Evolutionary conservation across 2,888 invertebrate species (phyloP), one percentile per base, ranked within the genome.

Genomic region (Apodemia hepburni): DNA sequence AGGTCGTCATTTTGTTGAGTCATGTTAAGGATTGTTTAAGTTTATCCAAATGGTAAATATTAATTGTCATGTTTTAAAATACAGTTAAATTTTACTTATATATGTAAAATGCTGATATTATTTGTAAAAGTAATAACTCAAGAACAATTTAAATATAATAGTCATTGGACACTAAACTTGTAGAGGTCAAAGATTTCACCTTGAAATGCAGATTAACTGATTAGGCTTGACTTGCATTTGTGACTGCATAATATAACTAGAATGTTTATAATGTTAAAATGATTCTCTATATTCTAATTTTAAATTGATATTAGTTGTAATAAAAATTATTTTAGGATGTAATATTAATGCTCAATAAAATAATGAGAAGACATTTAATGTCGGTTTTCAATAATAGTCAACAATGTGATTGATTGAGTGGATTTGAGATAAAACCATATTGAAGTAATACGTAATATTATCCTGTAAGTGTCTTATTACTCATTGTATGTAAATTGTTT

Each of bases 141-240:
- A 64, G 62, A 61, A 38, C 66, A 59, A 63, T 59, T 17, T 61
- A 66, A 65, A 58, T 67, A 49, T 60, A 42, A 42, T 61, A 45
- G 35, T 67, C 65, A 60, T 65, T 66, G 66, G 69, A 69, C 72
- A 70, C 69, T 75, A 67, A 75, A 78, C 77, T 74, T 71, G 68
- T 71, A 78, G 74, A 78, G 81, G 80, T 81, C 80, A 81, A 67
- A 68, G 66, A 66, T 72, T 66, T 78, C 71, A 79, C 79, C 76
- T 80, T 77, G 71, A 69, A 71, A 66, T 71, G 66, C 61, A 67
- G 61, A 67, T 68, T 66, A 61, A 63, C 63, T 65, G 38, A 42
- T 42, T 42, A 42, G 15, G 42, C 69, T 62, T 61, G 47, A 68
- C 54, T 54, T 54, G 27, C 54, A 54, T 54, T 54, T 54, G 27